These are phyloP conservation scores for Australoheros scitulus DNA, from an alignment of 2,113 vertebrate genomes.

Conservation along the genomic window DNA sequence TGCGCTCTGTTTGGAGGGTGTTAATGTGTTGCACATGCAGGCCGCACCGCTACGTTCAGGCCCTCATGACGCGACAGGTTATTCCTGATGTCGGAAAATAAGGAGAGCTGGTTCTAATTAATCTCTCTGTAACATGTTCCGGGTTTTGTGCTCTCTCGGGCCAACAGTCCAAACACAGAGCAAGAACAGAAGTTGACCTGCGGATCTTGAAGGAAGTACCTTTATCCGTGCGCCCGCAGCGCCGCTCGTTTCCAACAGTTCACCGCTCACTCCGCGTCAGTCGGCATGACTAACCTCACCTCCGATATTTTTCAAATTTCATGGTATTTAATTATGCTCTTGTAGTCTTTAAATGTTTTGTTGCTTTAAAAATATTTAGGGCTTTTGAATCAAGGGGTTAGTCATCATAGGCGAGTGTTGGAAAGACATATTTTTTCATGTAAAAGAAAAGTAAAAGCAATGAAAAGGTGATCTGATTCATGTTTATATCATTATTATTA, in stretches of 20 bases:
- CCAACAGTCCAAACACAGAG: slow-evolving; percentile 18
- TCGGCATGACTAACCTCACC: background rate
- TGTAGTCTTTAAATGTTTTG: background rate
- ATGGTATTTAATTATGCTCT: background rate
- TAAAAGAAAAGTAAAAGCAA: background rate
- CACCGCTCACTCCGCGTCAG: background rate
- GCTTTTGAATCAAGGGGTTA: background rate
- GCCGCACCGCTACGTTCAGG: slow-evolving; percentile 29
- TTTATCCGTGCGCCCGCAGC: slow-evolving; percentile 9
- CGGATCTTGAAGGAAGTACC: slow-evolving; percentile 43
- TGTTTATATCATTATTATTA: background rate
- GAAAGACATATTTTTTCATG: background rate
- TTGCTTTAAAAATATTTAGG: background rate
- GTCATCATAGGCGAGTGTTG: background rate
- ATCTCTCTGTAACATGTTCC: slow-evolving; percentile 49
- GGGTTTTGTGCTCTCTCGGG: slow-evolving; percentile 43
- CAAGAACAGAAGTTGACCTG: slow-evolving; percentile 53
- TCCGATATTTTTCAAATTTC: no score
- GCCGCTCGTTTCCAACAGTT: background rate
- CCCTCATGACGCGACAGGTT: slow-evolving; percentile 44
- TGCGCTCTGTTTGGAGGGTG: slow-evolving; percentile 52
- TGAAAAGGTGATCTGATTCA: background rate
- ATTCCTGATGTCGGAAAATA: slow-evolving; percentile 32
- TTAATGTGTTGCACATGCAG: slow-evolving; percentile 77
- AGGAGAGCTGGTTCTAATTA: slow-evolving; percentile 67